phyloP scores from a whole-genome alignment of 1,140 invertebrate genomes.

The Drosophila funebris region DNA sequence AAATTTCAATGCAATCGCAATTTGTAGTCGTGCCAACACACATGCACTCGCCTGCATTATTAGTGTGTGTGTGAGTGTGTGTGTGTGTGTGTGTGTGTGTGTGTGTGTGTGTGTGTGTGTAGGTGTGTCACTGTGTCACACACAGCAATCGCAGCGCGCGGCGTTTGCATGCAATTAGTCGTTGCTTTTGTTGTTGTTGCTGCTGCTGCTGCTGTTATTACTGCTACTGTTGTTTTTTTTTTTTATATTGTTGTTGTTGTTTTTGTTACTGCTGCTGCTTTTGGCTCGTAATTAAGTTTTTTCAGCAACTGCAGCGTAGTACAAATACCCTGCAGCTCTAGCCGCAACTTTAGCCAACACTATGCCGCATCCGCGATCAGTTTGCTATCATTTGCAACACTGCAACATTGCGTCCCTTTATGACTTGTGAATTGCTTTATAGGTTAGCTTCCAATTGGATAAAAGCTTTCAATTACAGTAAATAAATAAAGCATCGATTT shows the following conservation, averaged over 20 bases:
- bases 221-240: constrained; percentile 19
- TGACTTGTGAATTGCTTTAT: too few relatives aligned
- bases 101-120: constrained; percentile 30
- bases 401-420: constrained; percentile 3
- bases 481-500: too few relatives aligned
- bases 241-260: constrained; percentile 9
- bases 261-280: constrained; percentile 32
- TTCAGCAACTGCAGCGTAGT: constrained; percentile 54
- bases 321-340: constrained; percentile 36
- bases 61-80: too few relatives aligned
- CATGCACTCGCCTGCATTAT: constrained; percentile 32
- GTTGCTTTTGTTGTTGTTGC: constrained; percentile 20
- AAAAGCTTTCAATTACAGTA: background rate
- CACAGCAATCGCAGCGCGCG: constrained; percentile 39
- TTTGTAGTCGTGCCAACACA: constrained; percentile 48
- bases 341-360: constrained; percentile 17
- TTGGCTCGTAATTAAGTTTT: constrained; percentile 51
- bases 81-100: constrained; percentile 5
- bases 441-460: background rate
- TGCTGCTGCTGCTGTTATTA: constrained; percentile 18
- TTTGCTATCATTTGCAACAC: constrained; percentile 26
- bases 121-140: constrained; percentile 75
- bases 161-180: constrained; percentile 66
- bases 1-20: constrained; percentile 59
- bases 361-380: constrained; percentile 8